Base-by-base conservation (phyloP, 2,888 invertebrate species). In the Drosophila kokeensis region DNA sequence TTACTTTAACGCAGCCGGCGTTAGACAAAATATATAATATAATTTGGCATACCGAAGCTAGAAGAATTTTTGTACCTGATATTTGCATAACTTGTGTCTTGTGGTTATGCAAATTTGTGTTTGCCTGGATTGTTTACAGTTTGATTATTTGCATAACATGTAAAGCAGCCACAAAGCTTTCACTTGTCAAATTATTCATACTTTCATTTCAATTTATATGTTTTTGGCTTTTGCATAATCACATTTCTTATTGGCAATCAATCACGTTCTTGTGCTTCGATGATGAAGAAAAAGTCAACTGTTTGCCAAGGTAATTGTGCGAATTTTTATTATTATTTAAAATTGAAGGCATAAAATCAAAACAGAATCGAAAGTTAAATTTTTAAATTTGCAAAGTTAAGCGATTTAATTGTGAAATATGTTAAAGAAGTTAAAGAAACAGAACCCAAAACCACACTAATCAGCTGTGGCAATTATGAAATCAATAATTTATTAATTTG, bases 131-230 rank as follows among this genome's bases (percentile, higher is more conserved):
- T 52, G 32, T 3, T 62, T 58, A 49, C 48, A 49, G 11, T 49
- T 30, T 65, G 45, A 62, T 69, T 57, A 24, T 61, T 48, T 15
- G 24, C 40, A 48, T 34, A 54, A 34, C 50, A 24, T 48, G 34
- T 50, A 30, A 57, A 80, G 36, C 29, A 32, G 27, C 38, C 27
- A 50, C 34, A 57, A 27, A 24, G 29, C 32, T 54, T 62, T 58
- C 45, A 38, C 27, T 42, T 62, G 58, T 50, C 67, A 68, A 77
- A 71, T 73, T 65, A 54, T 63, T 64, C 60, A 32, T 61, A 81
- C 71, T 75, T 81, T 64, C 49, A 67, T 73, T 70, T 69, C 52
- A 60, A 83, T 83, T 86, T 69, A 65, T 72, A 83, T 86, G 66
- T 61, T 77, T 71, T 79, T 79, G 67, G 1, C 21, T 61, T 49